These are phyloP conservation scores for Cranoglanis bouderius DNA, from an alignment of 2,113 vertebrate genomes.

Conservation along the genomic window DNA sequence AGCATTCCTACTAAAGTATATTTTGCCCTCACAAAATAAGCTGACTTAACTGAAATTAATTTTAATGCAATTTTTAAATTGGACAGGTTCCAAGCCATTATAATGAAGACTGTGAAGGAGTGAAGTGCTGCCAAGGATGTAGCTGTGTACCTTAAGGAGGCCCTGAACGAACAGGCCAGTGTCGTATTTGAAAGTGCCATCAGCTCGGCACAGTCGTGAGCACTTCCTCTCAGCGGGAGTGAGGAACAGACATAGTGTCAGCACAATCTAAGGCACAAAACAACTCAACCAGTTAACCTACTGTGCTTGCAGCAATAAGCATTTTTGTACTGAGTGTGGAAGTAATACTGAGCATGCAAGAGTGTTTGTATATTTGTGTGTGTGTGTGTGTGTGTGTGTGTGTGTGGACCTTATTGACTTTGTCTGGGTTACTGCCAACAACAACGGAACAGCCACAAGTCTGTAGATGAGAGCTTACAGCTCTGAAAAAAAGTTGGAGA, in stretches of 20 bases:
- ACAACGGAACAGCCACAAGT: slow-evolving; percentile 97
- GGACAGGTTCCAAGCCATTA: background rate
- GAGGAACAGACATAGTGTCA: slow-evolving; percentile 92
- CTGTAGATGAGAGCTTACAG: slow-evolving; percentile 95
- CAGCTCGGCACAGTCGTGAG: slow-evolving; percentile 86
- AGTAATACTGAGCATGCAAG: slow-evolving; percentile 3
- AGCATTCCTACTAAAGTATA: background rate
- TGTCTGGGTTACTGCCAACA: slow-evolving; percentile 93
- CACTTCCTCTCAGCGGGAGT: slow-evolving; percentile 89
- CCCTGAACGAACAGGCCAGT: slow-evolving; percentile 97
- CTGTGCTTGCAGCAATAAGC: background rate
- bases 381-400: slow-evolving; percentile 28
- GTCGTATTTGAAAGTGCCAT: slow-evolving; percentile 90
- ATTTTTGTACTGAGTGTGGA: background rate
- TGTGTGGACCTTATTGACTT: slow-evolving; percentile 92
- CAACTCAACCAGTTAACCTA: background rate
- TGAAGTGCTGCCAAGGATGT: background rate
- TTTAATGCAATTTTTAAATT: background rate
- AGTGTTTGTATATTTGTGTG: slow-evolving; percentile 7
- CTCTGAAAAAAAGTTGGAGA: slow-evolving; percentile 67
- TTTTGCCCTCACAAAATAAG: background rate
- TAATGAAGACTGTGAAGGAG: background rate
- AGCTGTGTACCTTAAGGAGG: slow-evolving; percentile 86
- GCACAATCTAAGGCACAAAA: slow-evolving; percentile 83
- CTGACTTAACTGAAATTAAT: background rate